Base-by-base conservation (phyloP, 2,797 vertebrate genomes). In the Acanthis flammea region DNA sequence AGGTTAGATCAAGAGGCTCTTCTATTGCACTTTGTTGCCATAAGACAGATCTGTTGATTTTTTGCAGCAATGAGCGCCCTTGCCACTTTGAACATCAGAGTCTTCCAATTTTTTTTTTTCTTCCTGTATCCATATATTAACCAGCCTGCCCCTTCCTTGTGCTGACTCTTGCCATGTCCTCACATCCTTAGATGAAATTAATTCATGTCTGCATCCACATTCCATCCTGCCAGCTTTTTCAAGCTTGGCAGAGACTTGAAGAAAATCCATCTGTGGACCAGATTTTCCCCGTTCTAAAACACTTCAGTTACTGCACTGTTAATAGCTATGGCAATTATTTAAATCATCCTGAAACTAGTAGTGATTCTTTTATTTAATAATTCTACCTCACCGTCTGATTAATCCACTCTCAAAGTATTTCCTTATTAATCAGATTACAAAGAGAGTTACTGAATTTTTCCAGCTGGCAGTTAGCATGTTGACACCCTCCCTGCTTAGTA, bases 391-490 rank as follows among this genome's bases (percentile, higher is more conserved):
- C 19, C 0, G 0, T 53, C 67, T 77, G 65, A 91, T 89, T 91
- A 95, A 72, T 33, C 47, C 86, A 61, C 10, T 77, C 65, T 61
- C 70, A 22, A 94, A 80, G 17, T 77, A 80, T 96, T 95, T 92
- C 68, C 65, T 92, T 89, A 75, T 55, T 91, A 93, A 90, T 65
- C 61, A 74, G 71, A 77, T 92, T 94, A 91, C 48, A 86, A 71
- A 82, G 39, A 68, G 27, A 4, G 54, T 95, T 91, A 93, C 78
- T 78, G 77, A 77, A 75, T 90, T 96, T 96, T 95, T 94, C 85
- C 89, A 78, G 47, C 62, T 86, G 66, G 88, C 82, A 81, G 66
- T 87, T 76, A 91, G 51, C 30, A 15, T 92, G 91, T 86, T 94
- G 91, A 90, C 86, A 88, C 39, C 51, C 44, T 80, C 72, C 8